phyloP scores from a whole-genome alignment of 2,888 invertebrate species.

The Pyrrhosoma nymphula region DNA sequence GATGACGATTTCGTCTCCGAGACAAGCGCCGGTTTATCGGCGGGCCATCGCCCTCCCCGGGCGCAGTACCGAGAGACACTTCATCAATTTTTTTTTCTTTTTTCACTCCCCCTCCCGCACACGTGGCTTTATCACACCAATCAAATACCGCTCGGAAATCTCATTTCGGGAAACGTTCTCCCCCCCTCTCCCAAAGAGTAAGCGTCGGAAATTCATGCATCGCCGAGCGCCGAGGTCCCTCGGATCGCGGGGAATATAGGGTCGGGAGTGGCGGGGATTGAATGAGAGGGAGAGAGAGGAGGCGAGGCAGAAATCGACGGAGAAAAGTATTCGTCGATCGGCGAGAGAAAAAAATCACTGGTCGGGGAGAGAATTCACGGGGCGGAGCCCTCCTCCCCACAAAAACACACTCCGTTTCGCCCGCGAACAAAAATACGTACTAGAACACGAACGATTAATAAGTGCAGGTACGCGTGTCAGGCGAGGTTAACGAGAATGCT shows the following conservation, averaged over 20 bases:
- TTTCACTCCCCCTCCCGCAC: background rate
- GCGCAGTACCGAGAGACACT: background rate
- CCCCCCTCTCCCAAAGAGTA: background rate
- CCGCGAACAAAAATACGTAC: background rate
- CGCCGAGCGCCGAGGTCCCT: background rate
- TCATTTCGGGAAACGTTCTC: slow-evolving; percentile 19
- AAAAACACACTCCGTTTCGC: background rate
- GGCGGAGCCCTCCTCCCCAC: background rate
- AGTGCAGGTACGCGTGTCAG: too few species aligned
- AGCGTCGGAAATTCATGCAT: slow-evolving; percentile 15
- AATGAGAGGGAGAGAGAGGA: background rate
- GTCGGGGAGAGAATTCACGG: background rate
- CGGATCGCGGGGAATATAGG: background rate
- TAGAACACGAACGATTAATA: background rate
- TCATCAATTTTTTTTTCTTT: background rate
- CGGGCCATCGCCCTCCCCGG: background rate
- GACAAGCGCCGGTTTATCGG: background rate
- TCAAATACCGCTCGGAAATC: background rate
- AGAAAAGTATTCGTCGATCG: background rate
- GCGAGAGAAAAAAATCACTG: background rate
- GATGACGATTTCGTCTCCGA: background rate
- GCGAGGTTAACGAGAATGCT: too few species aligned
- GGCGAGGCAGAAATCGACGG: background rate
- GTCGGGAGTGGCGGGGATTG: background rate
- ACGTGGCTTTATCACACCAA: background rate